These are phyloP conservation scores for Numida meleagris DNA, from an alignment of 2,113 vertebrate species.

Conservation along the genomic window DNA sequence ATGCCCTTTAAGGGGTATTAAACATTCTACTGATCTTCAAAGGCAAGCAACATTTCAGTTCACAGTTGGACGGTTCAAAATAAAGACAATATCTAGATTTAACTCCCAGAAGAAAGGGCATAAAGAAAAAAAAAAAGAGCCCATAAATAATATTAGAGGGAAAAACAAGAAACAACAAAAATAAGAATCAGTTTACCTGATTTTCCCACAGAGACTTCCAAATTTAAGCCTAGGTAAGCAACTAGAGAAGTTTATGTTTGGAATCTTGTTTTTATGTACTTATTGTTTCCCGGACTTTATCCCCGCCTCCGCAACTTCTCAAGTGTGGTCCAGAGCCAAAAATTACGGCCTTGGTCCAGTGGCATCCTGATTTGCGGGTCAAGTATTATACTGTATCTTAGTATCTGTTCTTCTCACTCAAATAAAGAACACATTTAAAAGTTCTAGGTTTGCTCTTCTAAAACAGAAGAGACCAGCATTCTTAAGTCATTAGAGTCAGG, in stretches of 20 bases:
- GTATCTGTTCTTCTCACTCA: not conserved
- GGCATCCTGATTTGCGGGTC: not conserved
- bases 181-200: not conserved
- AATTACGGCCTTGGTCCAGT: not conserved
- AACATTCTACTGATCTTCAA: not conserved
- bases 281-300: not conserved
- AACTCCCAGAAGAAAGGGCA: not conserved
- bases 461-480: not conserved
- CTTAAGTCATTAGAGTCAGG: not conserved
- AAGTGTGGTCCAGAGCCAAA: not conserved
- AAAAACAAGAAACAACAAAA: not conserved
- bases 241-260: not conserved
- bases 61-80: not conserved
- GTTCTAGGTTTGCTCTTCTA: constrained; percentile 5
- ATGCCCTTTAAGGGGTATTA: not conserved
- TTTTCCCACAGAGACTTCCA: not conserved
- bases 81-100: not conserved
- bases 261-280: not conserved
- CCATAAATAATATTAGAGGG: not conserved
- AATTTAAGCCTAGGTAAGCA: not conserved
- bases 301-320: not conserved
- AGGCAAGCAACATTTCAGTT: not conserved
- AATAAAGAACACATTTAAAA: not conserved
- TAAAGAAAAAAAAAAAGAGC: not conserved
- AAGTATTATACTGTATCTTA: not conserved